These are phyloP conservation scores for Hippoglossus hippoglossus DNA, from an alignment of 2,797 vertebrate genomes.

Conservation along the genomic window DNA sequence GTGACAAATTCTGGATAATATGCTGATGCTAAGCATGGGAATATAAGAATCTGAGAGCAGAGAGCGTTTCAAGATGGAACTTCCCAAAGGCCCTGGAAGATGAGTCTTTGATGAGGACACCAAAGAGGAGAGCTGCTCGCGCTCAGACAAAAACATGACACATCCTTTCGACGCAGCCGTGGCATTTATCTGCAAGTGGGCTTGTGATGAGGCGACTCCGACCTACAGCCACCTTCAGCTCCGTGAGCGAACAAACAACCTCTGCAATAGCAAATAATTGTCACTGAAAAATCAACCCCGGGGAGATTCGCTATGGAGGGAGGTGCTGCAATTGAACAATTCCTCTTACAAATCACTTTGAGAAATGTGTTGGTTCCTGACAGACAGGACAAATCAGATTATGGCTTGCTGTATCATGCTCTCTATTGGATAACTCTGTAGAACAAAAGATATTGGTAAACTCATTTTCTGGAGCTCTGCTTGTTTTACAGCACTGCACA, in stretches of 20 bases:
- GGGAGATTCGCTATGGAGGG: conserved; percentile 41
- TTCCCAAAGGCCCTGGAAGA: conserved; percentile 63
- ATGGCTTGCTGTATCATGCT: conserved; percentile 30
- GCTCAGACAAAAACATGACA: conserved; percentile 54
- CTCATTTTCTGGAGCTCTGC: conserved; percentile 44
- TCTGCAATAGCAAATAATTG: conserved; percentile 42
- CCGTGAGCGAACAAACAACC: conserved; percentile 38
- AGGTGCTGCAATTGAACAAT: conserved; percentile 25
- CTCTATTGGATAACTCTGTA: conserved; percentile 37
- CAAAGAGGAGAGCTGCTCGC: conserved; percentile 35
- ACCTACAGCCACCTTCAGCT: conserved; percentile 22
- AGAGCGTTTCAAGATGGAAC: conserved; percentile 54
- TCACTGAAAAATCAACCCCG: conserved; percentile 31
- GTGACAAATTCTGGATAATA: conserved; percentile 55
- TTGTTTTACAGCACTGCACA: conserved; percentile 22
- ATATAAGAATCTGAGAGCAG: conserved; percentile 47
- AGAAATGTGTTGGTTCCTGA: conserved; percentile 56
- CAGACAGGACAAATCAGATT: conserved; percentile 59
- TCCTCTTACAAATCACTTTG: conserved; percentile 51
- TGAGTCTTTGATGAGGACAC: conserved; percentile 65
- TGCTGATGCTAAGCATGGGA: conserved; percentile 40
- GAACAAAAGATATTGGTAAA: conserved; percentile 50
- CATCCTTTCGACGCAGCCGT: conserved; percentile 53
- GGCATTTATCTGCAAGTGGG: conserved; percentile 46
- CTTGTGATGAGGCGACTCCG: conserved; percentile 39